A percentile compares a stretch with the other conserved stretches of the same genome.
Evolutionary conservation across 2,113 vertebrate species (phyloP).

Genomic region (Aramus guarauna): DNA sequence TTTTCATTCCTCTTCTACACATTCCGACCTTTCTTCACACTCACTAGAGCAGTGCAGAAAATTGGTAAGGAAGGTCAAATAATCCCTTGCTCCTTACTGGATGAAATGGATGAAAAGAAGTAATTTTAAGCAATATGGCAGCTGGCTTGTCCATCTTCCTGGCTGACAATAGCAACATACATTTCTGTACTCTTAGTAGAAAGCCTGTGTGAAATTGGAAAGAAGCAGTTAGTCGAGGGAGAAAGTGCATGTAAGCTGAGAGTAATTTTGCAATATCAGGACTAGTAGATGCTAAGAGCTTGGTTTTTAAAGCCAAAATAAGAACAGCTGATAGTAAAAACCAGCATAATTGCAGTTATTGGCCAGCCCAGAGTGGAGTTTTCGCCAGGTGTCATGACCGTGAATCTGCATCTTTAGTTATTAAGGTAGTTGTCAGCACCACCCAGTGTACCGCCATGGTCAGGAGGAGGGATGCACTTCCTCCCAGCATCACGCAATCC

Average conservation of each 20-base stretch:
- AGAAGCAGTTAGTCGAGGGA: neutral
- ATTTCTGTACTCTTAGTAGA: neutral
- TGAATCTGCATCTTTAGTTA: neutral
- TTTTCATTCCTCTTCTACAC: neutral
- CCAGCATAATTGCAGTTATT: neutral
- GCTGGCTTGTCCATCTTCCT: conserved; percentile 11
- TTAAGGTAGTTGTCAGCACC: neutral
- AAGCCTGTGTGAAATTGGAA: neutral
- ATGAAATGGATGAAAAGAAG: neutral
- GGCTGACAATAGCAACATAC: neutral
- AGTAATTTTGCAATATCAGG: neutral
- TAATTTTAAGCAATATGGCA: neutral
- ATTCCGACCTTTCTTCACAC: neutral
- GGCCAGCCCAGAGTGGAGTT: neutral
- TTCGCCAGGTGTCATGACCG: neutral
- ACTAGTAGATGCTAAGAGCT: neutral
- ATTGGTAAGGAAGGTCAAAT: neutral
- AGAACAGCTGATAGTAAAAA: neutral
- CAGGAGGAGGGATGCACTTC: neutral
- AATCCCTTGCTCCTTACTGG: neutral
- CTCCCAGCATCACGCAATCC: rapidly evolving
- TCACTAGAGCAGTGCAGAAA: neutral
- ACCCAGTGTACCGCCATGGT: too few relatives aligned
- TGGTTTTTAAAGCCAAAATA: neutral
- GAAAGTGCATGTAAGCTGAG: neutral